A percentile compares a stretch with the other conserved stretches of the same genome.
Conservation (phyloP, 2,888 invertebrate species). For the Magallana nippona region DNA sequence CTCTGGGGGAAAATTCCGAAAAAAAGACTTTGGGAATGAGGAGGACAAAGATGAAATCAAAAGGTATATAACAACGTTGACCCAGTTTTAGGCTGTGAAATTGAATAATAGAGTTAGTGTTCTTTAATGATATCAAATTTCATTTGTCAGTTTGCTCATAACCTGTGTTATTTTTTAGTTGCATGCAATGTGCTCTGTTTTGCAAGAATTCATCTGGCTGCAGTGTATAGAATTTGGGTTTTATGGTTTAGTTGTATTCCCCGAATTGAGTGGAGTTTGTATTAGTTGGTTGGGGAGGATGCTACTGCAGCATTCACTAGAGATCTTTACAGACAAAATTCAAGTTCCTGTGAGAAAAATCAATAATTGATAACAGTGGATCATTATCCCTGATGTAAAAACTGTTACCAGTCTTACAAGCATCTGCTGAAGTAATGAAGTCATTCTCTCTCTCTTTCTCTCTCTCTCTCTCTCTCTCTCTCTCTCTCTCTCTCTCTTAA, state of each 20-base stretch:
- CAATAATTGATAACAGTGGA: slow-evolving; percentile 8
- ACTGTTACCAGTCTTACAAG: slow-evolving; percentile 1
- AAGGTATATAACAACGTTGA: slow-evolving; percentile 15
- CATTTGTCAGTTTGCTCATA: neutral
- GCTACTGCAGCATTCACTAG: neutral
- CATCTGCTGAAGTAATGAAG: neutral
- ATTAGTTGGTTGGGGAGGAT: neutral
- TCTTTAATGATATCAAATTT: neutral
- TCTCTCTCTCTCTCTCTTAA: neutral
- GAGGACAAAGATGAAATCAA: neutral
- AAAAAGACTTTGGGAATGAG: neutral
- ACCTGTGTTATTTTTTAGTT: too few relatives aligned
- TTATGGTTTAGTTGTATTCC: neutral
- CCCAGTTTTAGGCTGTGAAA: neutral
- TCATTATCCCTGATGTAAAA: slow-evolving; percentile 29
- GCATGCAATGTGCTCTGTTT: too few relatives aligned
- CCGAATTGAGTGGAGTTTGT: neutral
- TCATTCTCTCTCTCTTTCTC: neutral
- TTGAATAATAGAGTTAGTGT: neutral
- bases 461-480: too few relatives aligned
- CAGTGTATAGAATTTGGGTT: too few relatives aligned
- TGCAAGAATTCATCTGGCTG: too few relatives aligned
- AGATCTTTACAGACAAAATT: slow-evolving; percentile 21
- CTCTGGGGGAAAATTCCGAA: neutral
- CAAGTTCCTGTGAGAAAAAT: slow-evolving; percentile 26